Conservation (phyloP, 2,113 vertebrate genomes). For the Alligator mississippiensis region DNA sequence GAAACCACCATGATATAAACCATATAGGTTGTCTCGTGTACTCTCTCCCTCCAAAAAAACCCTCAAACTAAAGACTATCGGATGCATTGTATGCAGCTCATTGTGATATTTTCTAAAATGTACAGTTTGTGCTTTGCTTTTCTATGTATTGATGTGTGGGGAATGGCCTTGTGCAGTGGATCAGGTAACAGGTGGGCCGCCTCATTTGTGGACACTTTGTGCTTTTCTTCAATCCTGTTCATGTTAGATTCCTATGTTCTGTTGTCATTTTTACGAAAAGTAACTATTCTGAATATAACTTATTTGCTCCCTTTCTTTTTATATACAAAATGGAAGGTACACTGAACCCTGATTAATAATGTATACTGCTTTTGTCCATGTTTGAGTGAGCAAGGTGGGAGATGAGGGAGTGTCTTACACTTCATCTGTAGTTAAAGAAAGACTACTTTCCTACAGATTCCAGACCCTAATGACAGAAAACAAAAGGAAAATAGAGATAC, state of each 20-base stretch:
- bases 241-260: constrained; percentile 29
- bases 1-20: constrained; percentile 89
- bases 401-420: neutral
- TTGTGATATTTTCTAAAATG: constrained; percentile 56
- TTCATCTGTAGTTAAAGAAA: constrained; percentile 1
- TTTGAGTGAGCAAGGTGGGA: neutral
- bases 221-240: neutral
- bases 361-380: neutral
- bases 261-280: neutral
- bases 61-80: constrained; percentile 22
- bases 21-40: neutral
- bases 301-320: constrained; percentile 4
- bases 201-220: neutral
- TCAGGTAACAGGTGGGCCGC: neutral
- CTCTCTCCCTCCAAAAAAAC: neutral
- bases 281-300: constrained; percentile 31
- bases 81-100: constrained; percentile 16
- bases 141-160: constrained; percentile 8
- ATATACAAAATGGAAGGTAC: neutral
- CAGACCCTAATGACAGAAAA: constrained; percentile 2
- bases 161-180: constrained; percentile 18
- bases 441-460: neutral
- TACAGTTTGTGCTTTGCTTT: constrained; percentile 57
- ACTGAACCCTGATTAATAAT: neutral
- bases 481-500: neutral